Evolutionary conservation across 2,888 invertebrate genomes (phyloP), one percentile per base, ranked within the genome.

Genomic region (Chrysodeixis includens): DNA sequence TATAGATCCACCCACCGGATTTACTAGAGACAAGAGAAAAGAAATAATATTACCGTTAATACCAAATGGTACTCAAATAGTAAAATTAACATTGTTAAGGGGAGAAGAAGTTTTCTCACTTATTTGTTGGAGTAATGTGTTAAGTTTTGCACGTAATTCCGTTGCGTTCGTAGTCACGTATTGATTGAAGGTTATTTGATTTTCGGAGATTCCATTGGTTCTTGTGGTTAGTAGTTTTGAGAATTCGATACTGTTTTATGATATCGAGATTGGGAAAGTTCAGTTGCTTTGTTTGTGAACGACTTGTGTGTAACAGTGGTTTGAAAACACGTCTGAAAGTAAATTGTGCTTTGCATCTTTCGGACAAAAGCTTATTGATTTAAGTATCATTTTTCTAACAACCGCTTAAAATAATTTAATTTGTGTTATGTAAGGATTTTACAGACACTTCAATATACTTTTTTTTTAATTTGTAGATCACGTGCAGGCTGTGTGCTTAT

Each of bases 81-180:
- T 74, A 65, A 82, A 82, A 81, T 81, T 80, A 81, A 78, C 81
- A 72, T 78, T 78, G 81, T 80, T 78, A 73, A 52, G 57, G 26
- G 59, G 64, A 26, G 32, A 60, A 26, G 61, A 81, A 81, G 72
- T 81, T 81, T 69, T 76, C 78, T 74, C 71, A 79, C 71, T 81
- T 82, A 82, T 81, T 82, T 78, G 81, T 74, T 76, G 72, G 78
- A 81, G 74, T 82, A 80, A 81, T 80, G 78, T 63, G 60, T 57
- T 62, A 72, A 82, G 68, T 80, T 81, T 59, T 20, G 40, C 56
- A 62, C 69, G 70, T 76, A 79, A 76, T 65, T 71, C 62, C 62
- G 68, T 60, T 69, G 63, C 67, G 76, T 71, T 70, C 70, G 35
- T 56, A 81, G 69, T 79, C 82, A 81, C 82, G 82, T 81, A 81